These are phyloP conservation scores for Columbina picui DNA, from an alignment of 2,113 vertebrate species.

Conservation along the genomic window DNA sequence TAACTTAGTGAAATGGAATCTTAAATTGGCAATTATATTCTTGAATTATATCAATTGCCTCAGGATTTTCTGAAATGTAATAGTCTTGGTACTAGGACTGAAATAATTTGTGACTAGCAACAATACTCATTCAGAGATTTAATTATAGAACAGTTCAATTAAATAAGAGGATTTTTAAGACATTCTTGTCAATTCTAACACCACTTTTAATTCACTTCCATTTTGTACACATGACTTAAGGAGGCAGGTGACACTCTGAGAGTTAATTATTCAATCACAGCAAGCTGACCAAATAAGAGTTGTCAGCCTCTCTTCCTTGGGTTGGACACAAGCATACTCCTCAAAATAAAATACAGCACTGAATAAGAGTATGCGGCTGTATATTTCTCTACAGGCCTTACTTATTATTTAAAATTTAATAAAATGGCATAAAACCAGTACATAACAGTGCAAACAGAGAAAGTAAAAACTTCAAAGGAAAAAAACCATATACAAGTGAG, in stretches of 20 bases:
- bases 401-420: not conserved
- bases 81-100: not conserved
- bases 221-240: not conserved
- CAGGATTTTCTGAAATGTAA: not conserved
- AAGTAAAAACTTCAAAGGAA: not conserved
- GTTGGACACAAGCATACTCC: not conserved
- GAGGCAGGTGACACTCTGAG: not conserved
- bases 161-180: not conserved
- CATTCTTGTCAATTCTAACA: not conserved
- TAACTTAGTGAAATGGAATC: not conserved
- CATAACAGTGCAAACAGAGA: not conserved
- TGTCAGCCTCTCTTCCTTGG: not conserved
- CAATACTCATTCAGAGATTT: not conserved
- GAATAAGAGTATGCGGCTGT: not conserved
- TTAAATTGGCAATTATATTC: not conserved
- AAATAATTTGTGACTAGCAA: not conserved
- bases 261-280: not conserved
- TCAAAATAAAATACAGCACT: not conserved
- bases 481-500: not conserved
- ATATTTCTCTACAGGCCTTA: not conserved
- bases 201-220: not conserved
- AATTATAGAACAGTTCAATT: not conserved
- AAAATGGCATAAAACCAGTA: not conserved
- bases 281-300: not conserved
- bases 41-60: not conserved